Conservation (phyloP, 2,797 vertebrate genomes). For the Falco novaeseelandiae region DNA sequence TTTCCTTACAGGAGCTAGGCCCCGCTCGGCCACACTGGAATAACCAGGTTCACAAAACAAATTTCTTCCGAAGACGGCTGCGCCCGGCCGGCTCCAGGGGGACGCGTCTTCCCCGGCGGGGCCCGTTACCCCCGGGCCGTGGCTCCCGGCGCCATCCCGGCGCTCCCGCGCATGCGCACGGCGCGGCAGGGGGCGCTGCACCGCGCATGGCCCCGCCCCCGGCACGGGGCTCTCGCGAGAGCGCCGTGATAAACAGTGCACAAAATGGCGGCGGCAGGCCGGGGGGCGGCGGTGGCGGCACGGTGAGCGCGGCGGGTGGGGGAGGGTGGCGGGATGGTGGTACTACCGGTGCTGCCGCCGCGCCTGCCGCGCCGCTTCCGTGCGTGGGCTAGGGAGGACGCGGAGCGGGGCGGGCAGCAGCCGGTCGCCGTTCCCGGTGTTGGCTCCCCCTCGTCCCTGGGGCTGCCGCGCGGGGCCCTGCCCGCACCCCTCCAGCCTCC, state of each 20-base stretch:
- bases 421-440: neutral
- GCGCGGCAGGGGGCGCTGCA: too few species aligned
- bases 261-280: constrained; percentile 30
- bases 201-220: too few species aligned
- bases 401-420: neutral
- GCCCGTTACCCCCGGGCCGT: too few species aligned
- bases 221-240: constrained; percentile 33
- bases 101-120: fast-evolving
- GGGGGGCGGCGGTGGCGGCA: neutral
- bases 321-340: neutral
- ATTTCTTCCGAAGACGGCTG: too few species aligned
- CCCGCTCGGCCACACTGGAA: fast-evolving
- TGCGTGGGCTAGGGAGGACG: neutral
- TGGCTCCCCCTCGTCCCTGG: neutral
- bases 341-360: too few species aligned
- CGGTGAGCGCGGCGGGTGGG: neutral
- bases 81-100: neutral
- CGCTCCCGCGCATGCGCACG: neutral
- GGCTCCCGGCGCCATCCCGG: neutral
- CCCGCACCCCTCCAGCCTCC: neutral
- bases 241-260: neutral
- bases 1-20: too few species aligned
- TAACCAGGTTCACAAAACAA: fast-evolving
- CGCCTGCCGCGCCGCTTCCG: neutral
- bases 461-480: neutral